These are phyloP conservation scores for Gnatocerus cornutus DNA, from an alignment of 2,888 invertebrate species.

Conservation along the genomic window DNA sequence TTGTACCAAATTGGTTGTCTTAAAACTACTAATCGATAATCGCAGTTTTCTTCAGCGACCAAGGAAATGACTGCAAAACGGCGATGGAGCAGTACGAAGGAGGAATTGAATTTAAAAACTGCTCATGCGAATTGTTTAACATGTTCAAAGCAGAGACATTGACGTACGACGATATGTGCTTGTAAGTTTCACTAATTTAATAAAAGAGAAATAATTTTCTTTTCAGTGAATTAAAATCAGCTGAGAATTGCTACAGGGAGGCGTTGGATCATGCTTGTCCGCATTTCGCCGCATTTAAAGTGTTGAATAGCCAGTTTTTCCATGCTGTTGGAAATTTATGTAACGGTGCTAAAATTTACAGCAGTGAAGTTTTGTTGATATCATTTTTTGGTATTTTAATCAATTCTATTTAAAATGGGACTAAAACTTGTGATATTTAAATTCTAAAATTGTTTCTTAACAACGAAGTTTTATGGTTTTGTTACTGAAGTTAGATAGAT, in stretches of 20 bases:
- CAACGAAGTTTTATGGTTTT: no score
- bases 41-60: constrained; percentile 23
- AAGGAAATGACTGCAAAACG: constrained; percentile 16
- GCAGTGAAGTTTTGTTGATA: neutral
- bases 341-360: neutral
- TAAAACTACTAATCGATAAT: neutral
- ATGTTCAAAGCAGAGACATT: neutral
- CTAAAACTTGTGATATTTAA: no score
- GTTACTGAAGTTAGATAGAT: no score
- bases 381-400: neutral
- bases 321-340: neutral
- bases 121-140: neutral
- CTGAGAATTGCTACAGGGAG: neutral
- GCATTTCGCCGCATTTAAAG: neutral
- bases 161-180: constrained; percentile 9
- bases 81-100: neutral
- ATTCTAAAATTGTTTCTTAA: no score
- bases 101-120: constrained; percentile 4
- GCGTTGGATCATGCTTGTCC: neutral
- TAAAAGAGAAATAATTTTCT: neutral
- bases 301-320: constrained; percentile 7
- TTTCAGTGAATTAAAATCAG: constrained; percentile 6
- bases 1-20: neutral
- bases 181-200: neutral
- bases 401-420: neutral